Base-by-base conservation (phyloP, 2,113 vertebrate species). In the Oryzias woworae region DNA sequence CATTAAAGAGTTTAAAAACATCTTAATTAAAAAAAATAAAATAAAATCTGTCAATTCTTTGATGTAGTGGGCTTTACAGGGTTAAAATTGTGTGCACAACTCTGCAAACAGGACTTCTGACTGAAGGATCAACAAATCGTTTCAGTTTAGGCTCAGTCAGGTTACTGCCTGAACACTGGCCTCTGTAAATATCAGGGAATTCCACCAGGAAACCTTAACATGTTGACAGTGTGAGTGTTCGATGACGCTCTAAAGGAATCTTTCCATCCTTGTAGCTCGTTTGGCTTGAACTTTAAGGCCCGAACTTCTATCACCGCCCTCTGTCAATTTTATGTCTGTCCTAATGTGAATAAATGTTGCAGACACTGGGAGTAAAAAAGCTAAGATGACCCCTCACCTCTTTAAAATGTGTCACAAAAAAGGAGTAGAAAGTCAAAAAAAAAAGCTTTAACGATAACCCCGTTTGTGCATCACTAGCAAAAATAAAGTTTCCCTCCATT, bases 101-200 rank as follows among this genome's bases (percentile, higher is more conserved):
- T 36, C 10, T 36, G 10, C 8, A 36, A 12, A 36, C 36, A 36
- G 8, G 10, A 36, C 36, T 36, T 36, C 36, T 36, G 36, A 36
- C 36, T 36, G 36, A 36, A 36, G 8, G 8, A 12, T 36, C 36
- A 36, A 36, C 10, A 2, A 36, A 36, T 36, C 36, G 10, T 10
- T 36, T 36, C 10, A 36, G 36, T 36, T 36, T 12, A 36, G 31
- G 36, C 26, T 28, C 26, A 28, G 26, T 28, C 2, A 28, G 26
- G 26, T 28, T 14, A 53, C 53, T 42, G 60, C 48, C 49, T 73
- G 58, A 16, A 20, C 28, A 62, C 53, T 79, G 83, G 76, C 80
- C 79, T 65, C 83, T 84, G 71, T 86, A 88, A 86, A 88, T 89
- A 85, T 87, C 87, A 89, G 72, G 90, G 83, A 86, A 88, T 78